Base-by-base conservation (phyloP, 2,888 invertebrate genomes). In the Eulithis testata region DNA sequence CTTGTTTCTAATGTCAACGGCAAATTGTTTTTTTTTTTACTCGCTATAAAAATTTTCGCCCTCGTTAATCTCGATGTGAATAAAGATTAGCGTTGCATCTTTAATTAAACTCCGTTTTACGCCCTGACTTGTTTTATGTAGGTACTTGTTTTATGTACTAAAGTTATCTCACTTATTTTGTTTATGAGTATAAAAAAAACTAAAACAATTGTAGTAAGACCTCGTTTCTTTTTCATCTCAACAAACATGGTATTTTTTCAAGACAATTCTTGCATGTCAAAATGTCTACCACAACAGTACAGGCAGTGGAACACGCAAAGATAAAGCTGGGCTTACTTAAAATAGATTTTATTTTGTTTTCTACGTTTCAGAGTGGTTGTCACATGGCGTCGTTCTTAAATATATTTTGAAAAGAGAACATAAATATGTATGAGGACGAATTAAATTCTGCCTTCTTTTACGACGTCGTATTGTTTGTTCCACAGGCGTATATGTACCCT, bases 371-470 rank as follows among this genome's bases (percentile, higher is more conserved):
- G 79, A 80, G 79, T 77, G 76, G 84, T 79, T 85, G 85, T 84
- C 85, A 84, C 75, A 74, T 53, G 31, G 53, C 60, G 56, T 60
- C 69, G 75, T 79, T 75, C 76, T 85, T 78, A 76, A 82, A 80
- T 79, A 83, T 81, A 83, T 83, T 82, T 84, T 78, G 74, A 76
- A 73, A 73, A 43, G n/a, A 61, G 43, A 52, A 73, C 69, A 76
- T 86, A 84, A 83, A 88, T 85, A 86, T 88, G 84, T 87, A 87
- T 85, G 85, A 83, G 82, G 81, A 79, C 76, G 80, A 86, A 86
- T 88, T 84, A 85, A 87, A 85, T 77, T 79, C 82, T 76, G 77
- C 73, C 76, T 80, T 74, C 78, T 77, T 82, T 85, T 81, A 82
- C 80, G 77, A 79, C 74, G 77, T 78, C 74, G 76, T 79, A 80